These are phyloP conservation scores for Gracilinanus agilis DNA, from an alignment of 2,113 vertebrate species.

Conservation along the genomic window DNA sequence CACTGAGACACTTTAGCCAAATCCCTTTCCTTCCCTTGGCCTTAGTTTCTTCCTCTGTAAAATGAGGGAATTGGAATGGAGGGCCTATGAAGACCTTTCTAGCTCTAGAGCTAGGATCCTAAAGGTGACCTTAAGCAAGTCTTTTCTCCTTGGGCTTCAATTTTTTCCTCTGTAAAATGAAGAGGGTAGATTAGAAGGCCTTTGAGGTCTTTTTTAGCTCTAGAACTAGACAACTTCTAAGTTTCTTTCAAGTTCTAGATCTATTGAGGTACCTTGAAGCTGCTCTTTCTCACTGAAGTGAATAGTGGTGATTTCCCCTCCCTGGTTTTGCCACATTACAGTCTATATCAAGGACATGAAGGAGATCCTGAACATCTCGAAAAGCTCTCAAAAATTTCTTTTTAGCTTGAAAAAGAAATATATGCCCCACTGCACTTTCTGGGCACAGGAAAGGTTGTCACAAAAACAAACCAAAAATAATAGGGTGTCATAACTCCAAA, in stretches of 20 bases:
- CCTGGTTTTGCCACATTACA: conserved; percentile 14
- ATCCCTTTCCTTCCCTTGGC: background rate
- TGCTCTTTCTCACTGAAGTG: background rate
- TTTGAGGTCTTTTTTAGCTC: background rate
- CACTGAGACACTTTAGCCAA: background rate
- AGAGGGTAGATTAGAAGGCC: background rate
- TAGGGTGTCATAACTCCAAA: conserved; percentile 24
- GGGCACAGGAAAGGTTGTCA: background rate
- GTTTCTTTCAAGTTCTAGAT: background rate
- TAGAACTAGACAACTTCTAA: background rate
- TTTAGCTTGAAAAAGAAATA: background rate
- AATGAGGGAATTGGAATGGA: no score
- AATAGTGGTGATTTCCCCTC: background rate
- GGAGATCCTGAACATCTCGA: conserved; percentile 10
- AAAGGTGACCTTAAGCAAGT: background rate
- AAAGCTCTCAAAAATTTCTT: conserved; percentile 37
- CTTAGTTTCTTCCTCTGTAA: no score
- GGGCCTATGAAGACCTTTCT: no score
- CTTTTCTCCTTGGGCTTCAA: background rate
- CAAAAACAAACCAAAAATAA: conserved; percentile 48
- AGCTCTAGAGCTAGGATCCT: background rate
- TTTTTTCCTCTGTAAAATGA: background rate
- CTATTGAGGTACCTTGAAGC: background rate
- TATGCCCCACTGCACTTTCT: background rate
- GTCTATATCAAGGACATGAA: conserved; percentile 13